phyloP scores from a whole-genome alignment of 2,113 vertebrate species.

The Spheniscus mendiculus region DNA sequence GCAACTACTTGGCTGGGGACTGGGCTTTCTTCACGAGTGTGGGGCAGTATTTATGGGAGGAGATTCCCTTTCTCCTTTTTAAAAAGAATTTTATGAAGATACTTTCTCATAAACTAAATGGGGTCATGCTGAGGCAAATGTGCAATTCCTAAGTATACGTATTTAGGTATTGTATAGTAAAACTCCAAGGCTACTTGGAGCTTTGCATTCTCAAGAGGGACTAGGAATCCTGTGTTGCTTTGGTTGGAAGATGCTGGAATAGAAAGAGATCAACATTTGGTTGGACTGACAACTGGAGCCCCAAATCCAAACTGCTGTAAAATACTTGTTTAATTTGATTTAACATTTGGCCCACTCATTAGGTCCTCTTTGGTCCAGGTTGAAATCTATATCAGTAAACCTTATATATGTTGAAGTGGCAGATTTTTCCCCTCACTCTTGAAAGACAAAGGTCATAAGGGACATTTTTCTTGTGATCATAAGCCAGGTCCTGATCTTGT shows the following conservation, averaged over 20 bases:
- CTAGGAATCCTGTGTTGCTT: not conserved
- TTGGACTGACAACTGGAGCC: not conserved
- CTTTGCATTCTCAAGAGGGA: not conserved
- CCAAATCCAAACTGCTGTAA: not conserved
- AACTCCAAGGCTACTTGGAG: not conserved
- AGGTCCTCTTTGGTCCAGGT: not conserved
- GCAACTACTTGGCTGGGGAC: not conserved
- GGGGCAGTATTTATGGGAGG: not conserved
- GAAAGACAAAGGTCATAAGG: constrained; percentile 57
- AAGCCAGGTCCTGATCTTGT: constrained; percentile 61
- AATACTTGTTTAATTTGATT: not conserved
- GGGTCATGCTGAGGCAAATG: not conserved
- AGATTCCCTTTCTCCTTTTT: not conserved
- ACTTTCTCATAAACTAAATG: constrained; percentile 8
- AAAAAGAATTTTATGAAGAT: not conserved
- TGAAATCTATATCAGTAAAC: constrained; percentile 35
- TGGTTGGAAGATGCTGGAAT: not conserved
- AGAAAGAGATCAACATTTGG: not conserved
- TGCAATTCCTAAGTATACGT: not conserved
- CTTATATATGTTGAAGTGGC: not conserved
- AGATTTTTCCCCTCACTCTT: constrained; percentile 29
- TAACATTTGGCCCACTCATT: not conserved
- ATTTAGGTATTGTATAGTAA: not conserved
- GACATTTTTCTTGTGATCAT: constrained; percentile 49
- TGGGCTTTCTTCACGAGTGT: not conserved